A percentile compares a stretch with the other conserved stretches of the same genome.
Conservation (phyloP, 2,888 invertebrate species). For the Plebejus anna region DNA sequence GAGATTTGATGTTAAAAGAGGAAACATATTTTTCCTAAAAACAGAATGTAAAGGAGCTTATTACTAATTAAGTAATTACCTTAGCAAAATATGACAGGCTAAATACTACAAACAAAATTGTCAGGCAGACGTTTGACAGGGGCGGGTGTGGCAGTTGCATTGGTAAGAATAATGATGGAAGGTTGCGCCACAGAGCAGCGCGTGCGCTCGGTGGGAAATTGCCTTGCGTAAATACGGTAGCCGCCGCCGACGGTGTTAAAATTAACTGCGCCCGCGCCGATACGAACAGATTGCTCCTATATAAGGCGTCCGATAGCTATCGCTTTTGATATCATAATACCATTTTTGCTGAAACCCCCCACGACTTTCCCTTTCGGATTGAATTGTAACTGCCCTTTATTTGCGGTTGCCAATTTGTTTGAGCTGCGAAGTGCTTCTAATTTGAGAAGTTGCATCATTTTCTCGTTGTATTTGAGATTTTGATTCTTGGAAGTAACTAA, state of each 20-base stretch:
- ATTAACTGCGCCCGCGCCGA: constrained; percentile 36
- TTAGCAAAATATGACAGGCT: neutral
- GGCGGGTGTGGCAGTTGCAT: constrained; percentile 55
- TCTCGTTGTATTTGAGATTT: neutral
- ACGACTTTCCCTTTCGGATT: constrained; percentile 17
- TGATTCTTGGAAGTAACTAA: neutral
- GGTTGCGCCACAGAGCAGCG: constrained; percentile 64
- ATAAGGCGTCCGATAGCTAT: constrained; percentile 37
- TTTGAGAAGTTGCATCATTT: neutral
- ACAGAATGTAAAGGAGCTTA: neutral
- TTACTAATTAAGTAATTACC: neutral
- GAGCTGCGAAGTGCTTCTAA: constrained; percentile 2
- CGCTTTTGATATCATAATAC: constrained; percentile 36
- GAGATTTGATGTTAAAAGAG: no score
- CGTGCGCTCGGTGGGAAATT: constrained; percentile 66
- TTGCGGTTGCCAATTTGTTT: neutral
- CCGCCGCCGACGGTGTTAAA: constrained; percentile 39
- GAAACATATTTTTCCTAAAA: neutral
- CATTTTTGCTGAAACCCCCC: constrained; percentile 29
- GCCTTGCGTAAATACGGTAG: constrained; percentile 74
- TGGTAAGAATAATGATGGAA: constrained; percentile 72
- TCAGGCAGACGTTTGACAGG: constrained; percentile 42
- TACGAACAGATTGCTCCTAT: constrained; percentile 37
- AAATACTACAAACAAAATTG: constrained; percentile 29
- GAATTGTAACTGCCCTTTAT: neutral